Evolutionary conservation across 2,888 invertebrate species (phyloP).

Genomic region (Tetheella fluctuosa): DNA sequence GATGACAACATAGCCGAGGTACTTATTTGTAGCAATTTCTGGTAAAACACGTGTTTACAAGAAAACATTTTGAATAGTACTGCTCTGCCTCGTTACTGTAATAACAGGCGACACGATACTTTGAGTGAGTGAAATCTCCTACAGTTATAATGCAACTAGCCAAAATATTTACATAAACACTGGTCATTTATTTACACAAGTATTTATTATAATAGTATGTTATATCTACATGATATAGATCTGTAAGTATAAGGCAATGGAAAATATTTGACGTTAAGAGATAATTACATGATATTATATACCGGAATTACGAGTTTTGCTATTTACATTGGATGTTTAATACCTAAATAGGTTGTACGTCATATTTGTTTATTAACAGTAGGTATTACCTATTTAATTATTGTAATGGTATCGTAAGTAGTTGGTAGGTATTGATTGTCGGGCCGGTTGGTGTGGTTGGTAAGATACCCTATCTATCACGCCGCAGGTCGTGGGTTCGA

Average conservation of each 20-base stretch:
- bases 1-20: background rate
- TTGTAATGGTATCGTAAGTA: background rate
- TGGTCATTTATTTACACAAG: background rate
- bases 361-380: background rate
- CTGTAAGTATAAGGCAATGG: background rate
- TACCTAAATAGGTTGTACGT: no score
- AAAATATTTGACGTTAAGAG: conserved; percentile 3
- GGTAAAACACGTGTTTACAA: background rate
- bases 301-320: conserved; percentile 4
- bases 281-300: background rate
- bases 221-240: background rate
- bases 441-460: no score
- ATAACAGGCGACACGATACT: background rate
- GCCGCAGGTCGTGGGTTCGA: no score
- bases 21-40: background rate
- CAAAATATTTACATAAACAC: background rate
- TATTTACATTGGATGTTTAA: background rate
- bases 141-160: background rate
- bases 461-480: no score
- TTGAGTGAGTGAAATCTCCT: background rate
- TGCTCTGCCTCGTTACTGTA: background rate
- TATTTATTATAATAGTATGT: background rate
- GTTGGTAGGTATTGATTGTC: background rate
- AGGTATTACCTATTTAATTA: background rate
- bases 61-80: background rate